Evolutionary conservation across 2,797 vertebrate species (phyloP).

Genomic region (Menidia menidia): DNA sequence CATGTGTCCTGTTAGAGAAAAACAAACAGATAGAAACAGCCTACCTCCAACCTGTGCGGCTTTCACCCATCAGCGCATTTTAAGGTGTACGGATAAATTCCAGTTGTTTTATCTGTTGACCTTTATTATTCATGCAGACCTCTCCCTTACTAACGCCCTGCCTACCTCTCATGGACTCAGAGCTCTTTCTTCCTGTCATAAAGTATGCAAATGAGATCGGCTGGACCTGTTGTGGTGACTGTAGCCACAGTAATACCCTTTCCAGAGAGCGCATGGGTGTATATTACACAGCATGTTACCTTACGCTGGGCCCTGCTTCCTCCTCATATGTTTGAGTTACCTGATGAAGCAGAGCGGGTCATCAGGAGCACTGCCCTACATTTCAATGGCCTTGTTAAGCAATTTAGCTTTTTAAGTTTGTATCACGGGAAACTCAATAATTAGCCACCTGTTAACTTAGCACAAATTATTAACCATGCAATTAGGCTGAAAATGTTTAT

Average conservation of each 20-base stretch:
- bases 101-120: constrained; percentile 17
- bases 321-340: constrained; percentile 44
- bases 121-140: constrained; percentile 15
- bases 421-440: constrained; percentile 25
- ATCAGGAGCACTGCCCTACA: constrained; percentile 45
- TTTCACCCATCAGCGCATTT: constrained; percentile 63
- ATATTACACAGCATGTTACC: constrained; percentile 64
- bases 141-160: constrained; percentile 7
- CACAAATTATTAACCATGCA: constrained; percentile 50
- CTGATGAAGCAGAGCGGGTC: constrained; percentile 25
- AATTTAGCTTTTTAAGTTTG: not conserved
- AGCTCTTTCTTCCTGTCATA: constrained; percentile 69
- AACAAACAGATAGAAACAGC: constrained; percentile 63
- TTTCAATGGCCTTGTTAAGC: constrained; percentile 34
- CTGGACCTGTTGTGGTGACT: constrained; percentile 65
- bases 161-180: constrained; percentile 10
- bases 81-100: constrained; percentile 7
- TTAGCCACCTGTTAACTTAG: constrained; percentile 49
- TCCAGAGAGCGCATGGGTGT: constrained; percentile 65
- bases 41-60: constrained; percentile 62
- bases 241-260: constrained; percentile 61
- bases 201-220: constrained; percentile 80
- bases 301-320: constrained; percentile 37
- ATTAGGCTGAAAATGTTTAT: constrained; percentile 39
- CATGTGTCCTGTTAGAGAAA: constrained; percentile 53